phyloP scores from a whole-genome alignment of 2,113 vertebrate species.

The Oryzias curvinotus region DNA sequence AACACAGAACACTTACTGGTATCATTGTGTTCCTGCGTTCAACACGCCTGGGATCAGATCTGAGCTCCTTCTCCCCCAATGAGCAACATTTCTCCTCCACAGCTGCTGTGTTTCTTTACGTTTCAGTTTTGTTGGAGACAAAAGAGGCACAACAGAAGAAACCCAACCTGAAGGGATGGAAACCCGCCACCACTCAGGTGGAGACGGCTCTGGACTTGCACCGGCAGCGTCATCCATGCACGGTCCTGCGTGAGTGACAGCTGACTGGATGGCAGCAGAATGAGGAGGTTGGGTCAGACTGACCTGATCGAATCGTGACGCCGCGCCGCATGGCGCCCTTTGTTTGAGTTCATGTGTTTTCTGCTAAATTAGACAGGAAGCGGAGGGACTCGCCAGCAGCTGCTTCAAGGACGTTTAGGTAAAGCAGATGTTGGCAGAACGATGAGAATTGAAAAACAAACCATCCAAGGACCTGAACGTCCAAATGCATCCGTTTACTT shows the following conservation, averaged over 20 bases:
- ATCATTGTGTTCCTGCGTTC: constrained; percentile 15
- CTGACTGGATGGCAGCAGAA: constrained; percentile 3
- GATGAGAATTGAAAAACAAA: neutral
- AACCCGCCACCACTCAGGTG: no score
- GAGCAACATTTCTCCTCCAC: constrained; percentile 35
- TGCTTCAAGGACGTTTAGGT: constrained; percentile 37
- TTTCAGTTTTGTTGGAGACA: constrained; percentile 1
- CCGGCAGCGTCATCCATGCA: no score
- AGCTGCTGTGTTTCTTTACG: constrained; percentile 5
- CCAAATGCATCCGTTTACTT: constrained; percentile 28
- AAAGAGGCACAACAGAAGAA: neutral
- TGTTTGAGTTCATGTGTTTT: constrained; percentile 16
- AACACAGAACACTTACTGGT: constrained; percentile 16
- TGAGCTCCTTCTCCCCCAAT: constrained; percentile 50
- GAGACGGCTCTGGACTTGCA: no score
- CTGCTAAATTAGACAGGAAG: constrained; percentile 19
- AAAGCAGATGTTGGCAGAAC: constrained; percentile 21
- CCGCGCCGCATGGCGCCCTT: constrained; percentile 15
- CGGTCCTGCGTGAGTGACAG: neutral
- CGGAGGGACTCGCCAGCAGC: constrained; percentile 20
- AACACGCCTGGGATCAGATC: constrained; percentile 56
- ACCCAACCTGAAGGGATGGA: constrained; percentile 1
- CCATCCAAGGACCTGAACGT: constrained; percentile 1
- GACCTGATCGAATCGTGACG: constrained; percentile 19
- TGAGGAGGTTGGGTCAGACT: constrained; percentile 24